A percentile compares a stretch with the other conserved stretches of the same genome.
Conservation (phyloP, 2,797 vertebrate species). For the Catamblyrhynchus diadema region DNA sequence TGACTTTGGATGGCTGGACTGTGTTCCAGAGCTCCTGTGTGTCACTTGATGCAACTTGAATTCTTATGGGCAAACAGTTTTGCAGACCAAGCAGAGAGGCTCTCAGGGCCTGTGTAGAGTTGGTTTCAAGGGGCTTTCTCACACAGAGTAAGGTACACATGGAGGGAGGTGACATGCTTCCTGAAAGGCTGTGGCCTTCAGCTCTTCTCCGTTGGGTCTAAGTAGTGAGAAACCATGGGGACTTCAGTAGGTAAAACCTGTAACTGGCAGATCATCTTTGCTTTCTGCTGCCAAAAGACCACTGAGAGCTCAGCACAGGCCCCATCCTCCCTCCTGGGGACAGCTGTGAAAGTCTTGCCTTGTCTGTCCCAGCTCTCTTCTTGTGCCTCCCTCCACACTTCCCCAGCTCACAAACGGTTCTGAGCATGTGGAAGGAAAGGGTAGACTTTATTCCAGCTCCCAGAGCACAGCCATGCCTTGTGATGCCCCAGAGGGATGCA, state of each 20-base stretch:
- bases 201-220: neutral
- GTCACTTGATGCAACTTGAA: neutral
- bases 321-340: neutral
- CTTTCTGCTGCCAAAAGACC: neutral
- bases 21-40: no score
- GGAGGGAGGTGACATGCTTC: neutral
- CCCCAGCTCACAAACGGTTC: accelerated
- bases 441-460: neutral
- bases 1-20: neutral
- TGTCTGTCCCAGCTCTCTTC: neutral
- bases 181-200: neutral
- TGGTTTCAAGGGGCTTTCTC: neutral
- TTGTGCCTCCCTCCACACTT: neutral
- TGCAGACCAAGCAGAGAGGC: neutral
- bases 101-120: neutral
- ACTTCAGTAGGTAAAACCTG: neutral
- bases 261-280: neutral
- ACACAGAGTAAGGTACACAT: accelerated
- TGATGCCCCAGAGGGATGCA: no score
- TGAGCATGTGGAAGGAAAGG: neutral
- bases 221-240: neutral
- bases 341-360: neutral
- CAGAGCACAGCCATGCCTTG: neutral
- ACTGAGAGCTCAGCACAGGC: neutral
- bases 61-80: neutral